Evolutionary conservation across 2,888 invertebrate genomes (phyloP).

Genomic region (Schizaphis graminum): DNA sequence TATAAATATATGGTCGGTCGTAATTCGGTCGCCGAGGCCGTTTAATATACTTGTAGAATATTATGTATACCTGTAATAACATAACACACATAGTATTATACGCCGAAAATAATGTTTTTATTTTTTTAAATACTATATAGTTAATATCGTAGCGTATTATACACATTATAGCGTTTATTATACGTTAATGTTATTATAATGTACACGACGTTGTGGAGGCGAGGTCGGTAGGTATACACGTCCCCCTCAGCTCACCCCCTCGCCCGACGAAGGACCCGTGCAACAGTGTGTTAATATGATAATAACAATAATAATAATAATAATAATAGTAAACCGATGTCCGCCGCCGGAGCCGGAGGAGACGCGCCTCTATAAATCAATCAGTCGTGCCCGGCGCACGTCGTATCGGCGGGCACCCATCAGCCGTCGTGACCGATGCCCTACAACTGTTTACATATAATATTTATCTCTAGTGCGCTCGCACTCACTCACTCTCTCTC

Average conservation of each 20-base stretch:
- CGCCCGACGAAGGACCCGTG: background rate
- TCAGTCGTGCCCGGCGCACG: conserved; percentile 62
- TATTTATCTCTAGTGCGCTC: background rate
- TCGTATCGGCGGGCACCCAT: conserved; percentile 60
- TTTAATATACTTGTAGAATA: background rate
- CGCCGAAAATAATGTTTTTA: background rate
- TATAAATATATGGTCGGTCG: background rate
- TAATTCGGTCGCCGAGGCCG: background rate
- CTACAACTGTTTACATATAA: conserved; percentile 61
- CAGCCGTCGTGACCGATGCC: conserved; percentile 64
- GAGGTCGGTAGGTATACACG: conserved; percentile 28
- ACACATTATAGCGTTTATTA: background rate
- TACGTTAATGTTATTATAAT: conserved; percentile 10
- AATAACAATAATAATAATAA: conserved; percentile 38
- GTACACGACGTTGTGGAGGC: background rate
- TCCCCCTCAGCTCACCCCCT: background rate
- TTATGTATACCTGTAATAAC: background rate
- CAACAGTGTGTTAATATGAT: conserved; percentile 55
- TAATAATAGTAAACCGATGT: conserved; percentile 30
- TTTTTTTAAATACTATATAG: conserved; percentile 1
- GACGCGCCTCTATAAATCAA: conserved; percentile 63
- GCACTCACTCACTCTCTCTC: background rate
- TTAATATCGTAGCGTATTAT: background rate
- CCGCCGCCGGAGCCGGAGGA: conserved; percentile 35
- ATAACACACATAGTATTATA: background rate